A percentile compares a stretch with the other conserved stretches of the same genome.
Conservation (phyloP, 2,113 vertebrate genomes). For the Eonycteris spelaea region DNA sequence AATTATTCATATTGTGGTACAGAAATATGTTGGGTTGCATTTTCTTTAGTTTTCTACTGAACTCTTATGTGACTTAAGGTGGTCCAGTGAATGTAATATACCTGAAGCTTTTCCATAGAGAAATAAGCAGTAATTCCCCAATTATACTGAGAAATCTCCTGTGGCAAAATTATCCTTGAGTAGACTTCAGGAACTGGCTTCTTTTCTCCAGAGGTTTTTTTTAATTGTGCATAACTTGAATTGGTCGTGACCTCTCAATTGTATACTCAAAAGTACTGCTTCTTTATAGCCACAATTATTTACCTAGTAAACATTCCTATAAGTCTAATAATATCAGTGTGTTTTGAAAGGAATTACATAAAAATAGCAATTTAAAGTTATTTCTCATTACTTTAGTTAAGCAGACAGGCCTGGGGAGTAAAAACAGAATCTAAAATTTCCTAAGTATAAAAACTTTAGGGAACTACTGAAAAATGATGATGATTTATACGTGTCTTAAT, state of each 20-base stretch:
- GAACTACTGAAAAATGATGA: neutral
- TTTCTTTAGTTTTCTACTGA: neutral
- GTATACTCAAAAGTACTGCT: neutral
- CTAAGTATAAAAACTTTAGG: constrained; percentile 7
- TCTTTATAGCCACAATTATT: neutral
- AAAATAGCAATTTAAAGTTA: constrained; percentile 13
- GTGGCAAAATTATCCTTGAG: neutral
- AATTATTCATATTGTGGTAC: neutral
- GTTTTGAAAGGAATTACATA: constrained; percentile 26
- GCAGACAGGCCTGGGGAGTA: neutral
- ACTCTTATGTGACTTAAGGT: neutral
- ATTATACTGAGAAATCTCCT: neutral
- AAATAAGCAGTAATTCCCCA: neutral
- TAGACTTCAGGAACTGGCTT: neutral
- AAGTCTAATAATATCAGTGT: neutral
- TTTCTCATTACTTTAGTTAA: neutral
- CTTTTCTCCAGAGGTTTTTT: neutral
- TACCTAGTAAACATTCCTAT: neutral
- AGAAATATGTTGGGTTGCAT: neutral
- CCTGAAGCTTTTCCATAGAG: neutral
- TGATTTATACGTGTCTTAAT: neutral
- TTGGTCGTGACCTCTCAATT: neutral
- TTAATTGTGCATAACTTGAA: neutral
- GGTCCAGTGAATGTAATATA: neutral
- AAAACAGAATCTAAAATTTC: neutral